phyloP scores from a whole-genome alignment of 2,797 vertebrate genomes.

The Aeoliscus strigatus region DNA sequence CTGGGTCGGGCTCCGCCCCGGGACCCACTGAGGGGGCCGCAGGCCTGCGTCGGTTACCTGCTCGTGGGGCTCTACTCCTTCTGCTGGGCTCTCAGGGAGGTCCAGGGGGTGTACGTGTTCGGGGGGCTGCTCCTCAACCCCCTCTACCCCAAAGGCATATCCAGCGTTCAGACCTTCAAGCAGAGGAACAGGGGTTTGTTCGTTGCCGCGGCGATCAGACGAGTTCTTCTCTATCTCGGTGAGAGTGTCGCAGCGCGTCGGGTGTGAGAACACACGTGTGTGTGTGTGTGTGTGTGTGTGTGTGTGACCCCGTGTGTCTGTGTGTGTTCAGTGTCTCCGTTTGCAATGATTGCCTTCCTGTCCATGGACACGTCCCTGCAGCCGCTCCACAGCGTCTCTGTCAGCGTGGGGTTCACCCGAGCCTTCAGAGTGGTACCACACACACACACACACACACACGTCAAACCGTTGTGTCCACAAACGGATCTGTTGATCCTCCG shows the following conservation, averaged over 20 bases:
- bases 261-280: not conserved
- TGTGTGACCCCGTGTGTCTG: slow-evolving; percentile 24
- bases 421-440: slow-evolving; percentile 96
- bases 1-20: slow-evolving; percentile 62
- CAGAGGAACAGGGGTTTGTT: slow-evolving; percentile 81
- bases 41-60: slow-evolving; percentile 81
- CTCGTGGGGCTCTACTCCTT: slow-evolving; percentile 79
- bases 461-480: too few relatives aligned
- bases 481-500: not conserved
- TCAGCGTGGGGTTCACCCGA: slow-evolving; percentile 90
- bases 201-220: slow-evolving; percentile 80
- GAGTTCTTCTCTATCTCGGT: slow-evolving; percentile 90
- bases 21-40: slow-evolving; percentile 62
- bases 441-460: too few relatives aligned
- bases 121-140: slow-evolving; percentile 91
- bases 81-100: slow-evolving; percentile 83
- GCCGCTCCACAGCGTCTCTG: slow-evolving; percentile 78
- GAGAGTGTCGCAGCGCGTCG: slow-evolving; percentile 51
- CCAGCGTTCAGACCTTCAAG: slow-evolving; percentile 81
- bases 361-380: slow-evolving; percentile 86
- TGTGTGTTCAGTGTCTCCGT: slow-evolving; percentile 85
- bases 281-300: slow-evolving; percentile 2
- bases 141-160: slow-evolving; percentile 87
- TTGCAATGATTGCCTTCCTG: slow-evolving; percentile 93
- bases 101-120: slow-evolving; percentile 87